A percentile compares a stretch with the other conserved stretches of the same genome.
Evolutionary conservation across 2,113 vertebrate genomes (phyloP).

Genomic region (Phylloscopus whistleri): DNA sequence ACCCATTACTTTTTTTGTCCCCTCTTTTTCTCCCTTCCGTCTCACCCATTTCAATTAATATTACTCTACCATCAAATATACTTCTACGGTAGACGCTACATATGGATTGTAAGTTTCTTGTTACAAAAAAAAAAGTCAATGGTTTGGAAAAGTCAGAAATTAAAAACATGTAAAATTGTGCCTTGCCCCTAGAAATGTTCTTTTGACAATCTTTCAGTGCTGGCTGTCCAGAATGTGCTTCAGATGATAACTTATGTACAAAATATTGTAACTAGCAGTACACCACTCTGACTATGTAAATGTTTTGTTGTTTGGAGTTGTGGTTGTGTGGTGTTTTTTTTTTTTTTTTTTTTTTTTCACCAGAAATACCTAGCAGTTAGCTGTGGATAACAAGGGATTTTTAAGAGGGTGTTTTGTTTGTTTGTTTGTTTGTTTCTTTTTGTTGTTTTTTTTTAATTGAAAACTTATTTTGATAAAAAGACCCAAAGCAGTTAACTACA

Average conservation of each 20-base stretch:
- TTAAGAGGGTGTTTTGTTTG: neutral
- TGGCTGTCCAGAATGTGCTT: neutral
- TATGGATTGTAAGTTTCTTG: neutral
- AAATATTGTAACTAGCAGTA: neutral
- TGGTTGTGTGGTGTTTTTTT: too few species aligned
- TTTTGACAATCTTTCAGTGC: neutral
- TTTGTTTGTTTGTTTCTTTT: neutral
- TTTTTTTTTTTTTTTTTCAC: neutral
- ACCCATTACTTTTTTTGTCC: neutral
- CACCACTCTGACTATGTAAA: neutral
- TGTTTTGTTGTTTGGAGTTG: accelerated
- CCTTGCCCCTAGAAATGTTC: neutral
- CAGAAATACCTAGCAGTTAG: neutral
- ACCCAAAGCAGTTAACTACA: accelerated
- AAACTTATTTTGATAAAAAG: neutral
- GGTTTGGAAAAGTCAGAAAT: neutral
- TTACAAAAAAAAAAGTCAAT: neutral
- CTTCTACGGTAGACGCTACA: neutral
- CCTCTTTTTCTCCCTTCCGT: neutral
- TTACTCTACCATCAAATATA: neutral
- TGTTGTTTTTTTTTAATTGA: neutral
- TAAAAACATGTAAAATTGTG: neutral
- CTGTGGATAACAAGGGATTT: neutral
- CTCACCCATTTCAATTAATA: neutral
- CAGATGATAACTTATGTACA: neutral